phyloP scores from a whole-genome alignment of 2,113 vertebrate species.

The Nibea albiflora region DNA sequence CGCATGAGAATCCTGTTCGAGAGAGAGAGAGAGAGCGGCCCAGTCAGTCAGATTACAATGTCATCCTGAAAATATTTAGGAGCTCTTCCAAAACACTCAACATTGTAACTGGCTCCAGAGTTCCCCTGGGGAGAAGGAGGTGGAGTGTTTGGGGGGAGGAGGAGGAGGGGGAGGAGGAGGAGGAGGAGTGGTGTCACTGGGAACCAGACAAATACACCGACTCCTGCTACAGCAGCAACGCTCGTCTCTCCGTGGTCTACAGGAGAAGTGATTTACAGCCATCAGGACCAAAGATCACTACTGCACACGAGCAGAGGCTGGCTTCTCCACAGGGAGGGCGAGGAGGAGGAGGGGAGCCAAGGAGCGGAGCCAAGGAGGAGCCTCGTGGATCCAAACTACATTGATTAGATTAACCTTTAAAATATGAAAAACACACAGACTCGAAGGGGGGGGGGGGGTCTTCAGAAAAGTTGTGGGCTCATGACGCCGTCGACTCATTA shows the following conservation, averaged over 20 bases:
- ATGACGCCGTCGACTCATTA: slow-evolving; percentile 21
- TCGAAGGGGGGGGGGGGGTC: neutral
- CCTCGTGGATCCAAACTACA: slow-evolving; percentile 52
- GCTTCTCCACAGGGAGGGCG: slow-evolving; percentile 35
- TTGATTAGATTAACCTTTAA: slow-evolving; percentile 45
- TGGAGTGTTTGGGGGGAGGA: slow-evolving; percentile 37
- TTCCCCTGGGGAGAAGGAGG: slow-evolving; percentile 74
- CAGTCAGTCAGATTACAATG: slow-evolving; percentile 81
- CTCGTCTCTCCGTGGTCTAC: slow-evolving; percentile 53
- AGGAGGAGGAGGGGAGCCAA: slow-evolving; percentile 9
- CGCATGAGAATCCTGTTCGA: slow-evolving; percentile 72
- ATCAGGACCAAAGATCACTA: slow-evolving; percentile 41
- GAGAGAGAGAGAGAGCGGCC: slow-evolving; percentile 66
- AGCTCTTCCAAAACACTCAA: slow-evolving; percentile 83
- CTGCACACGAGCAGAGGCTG: slow-evolving; percentile 48
- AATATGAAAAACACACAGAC: slow-evolving; percentile 25
- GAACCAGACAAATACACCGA: slow-evolving; percentile 66
- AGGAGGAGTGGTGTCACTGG: slow-evolving; percentile 43
- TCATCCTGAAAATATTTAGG: slow-evolving; percentile 85
- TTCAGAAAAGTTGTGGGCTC: neutral
- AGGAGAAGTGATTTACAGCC: slow-evolving; percentile 65
- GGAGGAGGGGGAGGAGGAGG: neutral
- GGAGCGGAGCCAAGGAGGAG: slow-evolving; percentile 1
- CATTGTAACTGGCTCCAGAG: slow-evolving; percentile 81
- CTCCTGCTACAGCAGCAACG: slow-evolving; percentile 71